phyloP scores from a whole-genome alignment of 2,797 vertebrate genomes.

The Kryptopterus vitreolus region DNA sequence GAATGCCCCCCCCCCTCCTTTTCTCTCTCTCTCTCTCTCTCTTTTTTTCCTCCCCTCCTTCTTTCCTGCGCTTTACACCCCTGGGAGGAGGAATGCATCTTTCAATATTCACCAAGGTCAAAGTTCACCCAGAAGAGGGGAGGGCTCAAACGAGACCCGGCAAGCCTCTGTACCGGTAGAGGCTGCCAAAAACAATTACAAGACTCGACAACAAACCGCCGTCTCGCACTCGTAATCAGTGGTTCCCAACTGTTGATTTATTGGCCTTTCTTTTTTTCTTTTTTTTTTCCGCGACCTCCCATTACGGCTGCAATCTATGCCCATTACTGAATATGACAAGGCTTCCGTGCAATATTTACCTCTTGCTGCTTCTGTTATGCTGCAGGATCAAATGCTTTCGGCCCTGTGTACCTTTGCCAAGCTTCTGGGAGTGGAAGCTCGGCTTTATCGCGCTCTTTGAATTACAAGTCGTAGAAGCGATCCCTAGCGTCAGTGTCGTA shows the following conservation, averaged over 20 bases:
- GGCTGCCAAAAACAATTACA: conserved; percentile 74
- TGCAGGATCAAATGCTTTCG: conserved; percentile 27
- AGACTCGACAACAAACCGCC: conserved; percentile 48
- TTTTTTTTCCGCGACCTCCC: conserved; percentile 69
- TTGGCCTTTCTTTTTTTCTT: conserved; percentile 54
- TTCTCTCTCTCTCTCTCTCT: not conserved
- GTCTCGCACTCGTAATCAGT: conserved; percentile 70
- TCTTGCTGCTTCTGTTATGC: conserved; percentile 44
- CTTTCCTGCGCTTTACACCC: conserved; percentile 45
- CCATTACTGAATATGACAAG: conserved; percentile 80
- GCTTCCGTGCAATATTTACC: conserved; percentile 54
- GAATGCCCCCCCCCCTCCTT: conserved; percentile 56
- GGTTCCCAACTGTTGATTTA: conserved; percentile 75
- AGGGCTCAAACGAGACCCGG: conserved; percentile 37
- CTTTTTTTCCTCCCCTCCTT: conserved; percentile 39
- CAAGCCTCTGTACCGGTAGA: conserved; percentile 61
- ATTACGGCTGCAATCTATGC: conserved; percentile 77
- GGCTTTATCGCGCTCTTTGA: not conserved
- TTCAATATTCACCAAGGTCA: conserved; percentile 72
- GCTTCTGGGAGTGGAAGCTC: conserved; percentile 1
- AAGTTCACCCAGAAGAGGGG: conserved; percentile 69
- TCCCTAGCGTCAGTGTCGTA: not conserved
- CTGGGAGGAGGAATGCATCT: conserved; percentile 73
- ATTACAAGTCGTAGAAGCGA: not conserved
- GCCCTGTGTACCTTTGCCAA: not conserved